A percentile compares a stretch with the other conserved stretches of the same genome.
Evolutionary conservation across 2,888 invertebrate species (phyloP).

Genomic region (Lithosia quadra): DNA sequence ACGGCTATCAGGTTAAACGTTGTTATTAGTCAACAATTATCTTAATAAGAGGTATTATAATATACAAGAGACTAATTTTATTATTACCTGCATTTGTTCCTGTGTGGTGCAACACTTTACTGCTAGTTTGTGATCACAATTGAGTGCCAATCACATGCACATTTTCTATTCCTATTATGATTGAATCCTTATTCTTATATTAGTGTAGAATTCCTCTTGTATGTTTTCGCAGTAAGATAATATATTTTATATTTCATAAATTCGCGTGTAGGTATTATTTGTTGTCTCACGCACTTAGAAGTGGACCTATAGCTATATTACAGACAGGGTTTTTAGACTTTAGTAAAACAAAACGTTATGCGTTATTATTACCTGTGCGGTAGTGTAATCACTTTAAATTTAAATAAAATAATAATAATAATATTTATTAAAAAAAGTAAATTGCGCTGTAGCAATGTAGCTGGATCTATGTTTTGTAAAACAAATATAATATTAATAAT

Average conservation of each 20-base stretch:
- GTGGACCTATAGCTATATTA: not conserved
- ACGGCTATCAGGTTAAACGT: not conserved
- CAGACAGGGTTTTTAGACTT: not conserved
- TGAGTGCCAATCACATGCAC: conserved; percentile 1
- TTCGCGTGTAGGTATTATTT: not conserved
- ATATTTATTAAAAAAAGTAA: too few species aligned
- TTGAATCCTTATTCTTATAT: not conserved
- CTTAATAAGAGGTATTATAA: not conserved
- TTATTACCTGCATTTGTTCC: not conserved
- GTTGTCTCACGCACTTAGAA: not conserved
- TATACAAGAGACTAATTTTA: not conserved
- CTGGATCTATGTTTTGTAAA: not conserved
- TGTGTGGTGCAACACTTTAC: not conserved
- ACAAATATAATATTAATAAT: too few species aligned
- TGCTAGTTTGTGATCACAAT: not conserved
- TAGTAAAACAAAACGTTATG: not conserved
- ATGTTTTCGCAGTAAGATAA: not conserved
- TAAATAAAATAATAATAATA: not conserved
- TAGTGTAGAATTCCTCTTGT: not conserved
- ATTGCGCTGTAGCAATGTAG: not conserved
- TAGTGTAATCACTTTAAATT: not conserved
- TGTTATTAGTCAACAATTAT: not conserved
- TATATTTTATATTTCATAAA: not conserved
- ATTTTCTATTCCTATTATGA: not conserved
- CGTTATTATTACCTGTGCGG: too few species aligned